Conservation (phyloP, 1,140 invertebrate species). For the Panagrolaimus sp. region DNA sequence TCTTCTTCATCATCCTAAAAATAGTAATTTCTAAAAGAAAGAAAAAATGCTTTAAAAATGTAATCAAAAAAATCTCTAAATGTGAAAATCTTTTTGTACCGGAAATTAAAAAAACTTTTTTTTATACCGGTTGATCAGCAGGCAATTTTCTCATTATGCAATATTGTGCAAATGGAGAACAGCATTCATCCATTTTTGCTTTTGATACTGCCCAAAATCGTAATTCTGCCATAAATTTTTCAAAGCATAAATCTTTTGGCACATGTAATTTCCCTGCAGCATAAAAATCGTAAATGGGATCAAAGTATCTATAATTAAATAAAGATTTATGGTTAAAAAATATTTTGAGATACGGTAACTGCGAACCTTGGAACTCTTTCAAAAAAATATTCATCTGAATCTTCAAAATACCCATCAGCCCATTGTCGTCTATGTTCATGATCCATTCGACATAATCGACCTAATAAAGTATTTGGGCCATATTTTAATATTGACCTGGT, state of each 20-base stretch:
- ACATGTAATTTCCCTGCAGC: conserved; percentile 59
- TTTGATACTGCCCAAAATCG: conserved; percentile 58
- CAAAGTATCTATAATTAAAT: conserved; percentile 54
- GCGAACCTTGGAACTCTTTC: conserved; percentile 54
- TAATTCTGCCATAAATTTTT: conserved; percentile 58
- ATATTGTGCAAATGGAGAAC: conserved; percentile 58
- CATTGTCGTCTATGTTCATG: conserved; percentile 54
- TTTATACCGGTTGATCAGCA: conserved; percentile 33
- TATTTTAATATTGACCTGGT: conserved; percentile 53
- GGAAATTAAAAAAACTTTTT: background rate
- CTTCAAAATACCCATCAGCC: conserved; percentile 58
- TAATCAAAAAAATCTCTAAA: too few relatives aligned
- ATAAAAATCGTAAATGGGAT: conserved; percentile 59
- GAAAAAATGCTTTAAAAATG: too few relatives aligned
- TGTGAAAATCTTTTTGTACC: background rate
- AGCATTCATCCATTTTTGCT: conserved; percentile 58
- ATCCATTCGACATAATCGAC: conserved; percentile 52
- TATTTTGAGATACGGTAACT: background rate
- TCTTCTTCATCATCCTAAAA: conserved; percentile 13
- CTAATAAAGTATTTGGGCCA: conserved; percentile 54
- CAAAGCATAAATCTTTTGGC: conserved; percentile 58
- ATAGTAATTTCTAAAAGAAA: background rate
- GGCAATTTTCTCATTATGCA: conserved; percentile 42
- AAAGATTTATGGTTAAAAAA: background rate
- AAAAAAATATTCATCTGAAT: conserved; percentile 57